Evolutionary conservation across 2,113 vertebrate species (phyloP), one percentile per base, ranked within the genome.

Genomic region (Gulo gulo): DNA sequence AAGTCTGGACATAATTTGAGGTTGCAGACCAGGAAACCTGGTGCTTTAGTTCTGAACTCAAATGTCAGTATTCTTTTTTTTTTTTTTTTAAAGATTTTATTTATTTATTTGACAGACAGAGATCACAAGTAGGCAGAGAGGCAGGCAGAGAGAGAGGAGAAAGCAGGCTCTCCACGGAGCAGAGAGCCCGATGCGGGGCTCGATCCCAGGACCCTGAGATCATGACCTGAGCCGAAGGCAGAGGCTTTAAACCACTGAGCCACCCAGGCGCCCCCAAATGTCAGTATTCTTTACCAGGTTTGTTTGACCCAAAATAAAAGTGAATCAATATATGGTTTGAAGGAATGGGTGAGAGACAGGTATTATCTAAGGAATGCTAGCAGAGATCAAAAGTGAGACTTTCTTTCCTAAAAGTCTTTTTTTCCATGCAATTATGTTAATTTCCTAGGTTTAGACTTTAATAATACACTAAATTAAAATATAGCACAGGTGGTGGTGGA

Each of bases 221-320:
- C n/a, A n/a, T n/a, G n/a, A n/a, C n/a, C n/a, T n/a, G n/a, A n/a
- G n/a, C n/a, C n/a, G n/a, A n/a, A n/a, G n/a, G n/a, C n/a, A n/a
- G n/a, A n/a, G n/a, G n/a, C n/a, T n/a, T n/a, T n/a, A n/a, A n/a
- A n/a, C n/a, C n/a, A n/a, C n/a, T n/a, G n/a, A n/a, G n/a, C n/a
- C n/a, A n/a, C n/a, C n/a, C n/a, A n/a, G n/a, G n/a, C n/a, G n/a
- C n/a, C n/a, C n/a, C n/a, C 92, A 83, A 57, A 83, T 97, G 88
- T 98, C 95, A 98, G 94, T 63, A 93, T 88, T 82, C 42, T 97
- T 98, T 0, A 0, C 57, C 86, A 69, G 73, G 59, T 97, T 97
- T 97, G 92, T 96, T 92, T 94, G 95, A 98, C 79, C 96, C 26
- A 97, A 98, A 98, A 97, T 89, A 65, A 98, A 98, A 97, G 42